These are phyloP conservation scores for Recurvirostra avosetta DNA, from an alignment of 2,113 vertebrate species.

Conservation along the genomic window DNA sequence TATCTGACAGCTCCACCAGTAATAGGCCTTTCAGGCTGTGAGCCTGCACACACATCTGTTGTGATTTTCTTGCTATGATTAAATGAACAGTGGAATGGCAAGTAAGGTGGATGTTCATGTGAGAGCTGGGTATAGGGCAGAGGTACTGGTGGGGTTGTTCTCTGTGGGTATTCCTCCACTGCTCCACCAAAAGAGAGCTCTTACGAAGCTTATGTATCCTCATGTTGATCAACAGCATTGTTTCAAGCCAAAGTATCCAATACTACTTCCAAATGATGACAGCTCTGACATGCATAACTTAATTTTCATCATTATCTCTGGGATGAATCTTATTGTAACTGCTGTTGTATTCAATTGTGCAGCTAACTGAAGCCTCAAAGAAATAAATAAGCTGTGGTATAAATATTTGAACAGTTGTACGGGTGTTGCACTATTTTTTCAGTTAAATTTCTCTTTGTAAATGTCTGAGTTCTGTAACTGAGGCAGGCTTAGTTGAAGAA, in stretches of 20 bases:
- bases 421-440: neutral
- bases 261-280: neutral
- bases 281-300: neutral
- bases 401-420: neutral
- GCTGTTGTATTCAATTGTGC: neutral
- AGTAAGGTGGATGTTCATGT: too few relatives aligned
- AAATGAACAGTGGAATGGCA: neutral
- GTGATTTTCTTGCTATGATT: neutral
- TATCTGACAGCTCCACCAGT: neutral
- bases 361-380: neutral
- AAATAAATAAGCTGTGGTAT: neutral
- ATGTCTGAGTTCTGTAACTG: neutral
- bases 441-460: neutral
- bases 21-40: neutral
- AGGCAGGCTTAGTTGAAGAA: neutral
- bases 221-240: accelerated
- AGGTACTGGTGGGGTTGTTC: accelerated
- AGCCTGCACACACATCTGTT: neutral
- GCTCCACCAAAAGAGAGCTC: neutral
- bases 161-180: accelerated
- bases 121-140: neutral
- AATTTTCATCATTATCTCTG: neutral
- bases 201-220: accelerated
- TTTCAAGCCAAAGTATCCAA: neutral
- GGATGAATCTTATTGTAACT: neutral